Evolutionary conservation across 2,797 vertebrate species (phyloP), one percentile per base, ranked within the genome.

Genomic region (Siniperca scherzeri): DNA sequence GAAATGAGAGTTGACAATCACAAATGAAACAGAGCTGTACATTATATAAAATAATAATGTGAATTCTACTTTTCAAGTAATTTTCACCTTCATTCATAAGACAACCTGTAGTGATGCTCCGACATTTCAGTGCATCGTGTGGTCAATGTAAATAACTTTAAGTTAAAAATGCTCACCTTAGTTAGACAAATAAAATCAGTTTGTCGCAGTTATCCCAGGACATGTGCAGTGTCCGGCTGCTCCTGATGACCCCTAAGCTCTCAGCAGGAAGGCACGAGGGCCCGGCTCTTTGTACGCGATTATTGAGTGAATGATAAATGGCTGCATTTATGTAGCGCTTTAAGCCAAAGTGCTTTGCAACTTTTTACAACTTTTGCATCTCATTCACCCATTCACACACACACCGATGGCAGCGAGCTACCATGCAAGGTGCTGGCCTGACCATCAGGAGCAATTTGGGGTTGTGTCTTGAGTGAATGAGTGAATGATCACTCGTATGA

Each of bases 171-270:
- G 17, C 33, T 13, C 21, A 40, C 11, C 3, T 21, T 2, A 17
- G 22, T 64, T 40, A 21, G 3, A 12, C 10, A 44, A 44, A 55
- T 30, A 1, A 30, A 40, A 60, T 9, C 0, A 9, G 48, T 59
- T 46, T 12, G 0, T 30, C 30, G 30, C 30, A 30, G 30, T 30
- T 30, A 30, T 30, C 30, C 30, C 30, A 30, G 30, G 30, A 30
- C 30, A 30, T 30, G 30, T 30, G 30, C 30, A 30, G 30, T 3
- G 30, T 6, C 36, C 60, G 21, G 27, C 40, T 3, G 2, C 53
- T 52, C n/a, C 59, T 27, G 42, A 70, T 79, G 52, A 53, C 48
- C 82, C 44, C 16, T 53, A 30, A 70, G 59, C 71, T 56, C 71
- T 61, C 71, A 70, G 81, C 70, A 44, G 76, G 77, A 22, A 53